Evolutionary conservation across 2,797 vertebrate species (phyloP).

Genomic region (Somateria mollissima): DNA sequence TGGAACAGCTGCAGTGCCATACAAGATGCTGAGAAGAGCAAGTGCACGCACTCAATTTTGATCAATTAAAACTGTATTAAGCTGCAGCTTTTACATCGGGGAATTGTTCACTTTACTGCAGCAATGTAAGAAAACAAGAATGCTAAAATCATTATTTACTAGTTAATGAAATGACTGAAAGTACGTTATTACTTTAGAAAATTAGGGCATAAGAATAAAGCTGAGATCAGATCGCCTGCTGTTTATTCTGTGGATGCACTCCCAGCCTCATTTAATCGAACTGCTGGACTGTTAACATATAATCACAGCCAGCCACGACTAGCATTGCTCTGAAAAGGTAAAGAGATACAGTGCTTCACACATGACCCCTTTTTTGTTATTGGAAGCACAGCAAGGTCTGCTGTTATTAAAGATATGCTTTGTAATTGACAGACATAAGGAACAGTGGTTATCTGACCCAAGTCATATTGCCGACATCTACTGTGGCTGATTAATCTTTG

Average conservation of each 20-base stretch:
- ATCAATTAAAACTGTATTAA: constrained; percentile 67
- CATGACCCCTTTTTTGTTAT: neutral
- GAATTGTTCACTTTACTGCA: constrained; percentile 47
- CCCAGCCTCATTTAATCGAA: neutral
- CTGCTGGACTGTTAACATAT: neutral
- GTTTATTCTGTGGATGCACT: neutral
- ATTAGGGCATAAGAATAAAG: neutral
- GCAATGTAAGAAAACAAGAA: constrained; percentile 43
- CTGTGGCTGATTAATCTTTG: constrained; percentile 4
- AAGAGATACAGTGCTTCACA: neutral
- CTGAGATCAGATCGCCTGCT: neutral
- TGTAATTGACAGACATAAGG: constrained; percentile 14
- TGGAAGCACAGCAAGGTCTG: neutral
- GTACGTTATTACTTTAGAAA: constrained; percentile 20
- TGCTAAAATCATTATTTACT: constrained; percentile 48
- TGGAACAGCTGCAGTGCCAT: constrained; percentile 59
- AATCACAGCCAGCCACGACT: neutral
- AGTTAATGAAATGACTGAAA: constrained; percentile 29
- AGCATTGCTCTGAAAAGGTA: neutral
- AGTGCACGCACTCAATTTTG: constrained; percentile 58
- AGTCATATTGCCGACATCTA: constrained; percentile 20
- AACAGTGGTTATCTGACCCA: constrained; percentile 27
- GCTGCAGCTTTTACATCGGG: constrained; percentile 49
- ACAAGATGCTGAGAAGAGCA: constrained; percentile 64
- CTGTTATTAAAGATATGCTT: neutral